Base-by-base conservation (phyloP, 2,113 vertebrate species). In the Lophotis ruficrista region DNA sequence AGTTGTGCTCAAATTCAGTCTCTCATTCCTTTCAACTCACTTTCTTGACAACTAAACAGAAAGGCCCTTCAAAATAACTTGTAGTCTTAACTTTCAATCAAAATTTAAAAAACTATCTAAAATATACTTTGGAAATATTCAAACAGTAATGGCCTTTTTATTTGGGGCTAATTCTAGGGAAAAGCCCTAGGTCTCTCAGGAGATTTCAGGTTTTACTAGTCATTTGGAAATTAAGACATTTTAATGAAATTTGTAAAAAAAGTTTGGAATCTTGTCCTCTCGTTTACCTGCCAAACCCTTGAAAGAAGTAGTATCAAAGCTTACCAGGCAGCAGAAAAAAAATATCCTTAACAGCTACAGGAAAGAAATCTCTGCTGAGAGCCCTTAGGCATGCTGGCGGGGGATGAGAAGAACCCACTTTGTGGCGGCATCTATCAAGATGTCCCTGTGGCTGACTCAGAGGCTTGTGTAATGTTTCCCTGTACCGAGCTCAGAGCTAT, bases 211-310 rank as follows among this genome's bases (percentile, higher is more conserved):
- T 53, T 91, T 94, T 89, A 87, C 24, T 64, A 73, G 48, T 38
- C 6, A 72, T 81, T 65, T 68, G 12, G 50, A 89, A 89, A 87
- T 56, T 27, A 30, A 78, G 64, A 68, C 30, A 69, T 70, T 87
- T 85, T 54, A 83, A 77, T 3, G 12, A 48, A 81, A 93, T 84
- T 62, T 1, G 7, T 53, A 33, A 89, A 58, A 82, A 66, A 13
- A 33, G 10, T 10, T 5, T 43, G 80, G 76, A 75, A 38, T 38
- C 43, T 56, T 53, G 38, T 65, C 61, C 53, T 91, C 48, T 87
- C 69, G 22, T 92, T 78, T 89, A 92, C 56, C n/a, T 89, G 83
- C 76, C 89, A 93, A 86, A 64, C 30, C 31, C 72, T 73, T 84
- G 89, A 50, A 86, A 87, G 47, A 50, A 37, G 64, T 12, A n/a